Evolutionary conservation across 2,888 invertebrate genomes (phyloP).

Genomic region (Tachina fera): DNA sequence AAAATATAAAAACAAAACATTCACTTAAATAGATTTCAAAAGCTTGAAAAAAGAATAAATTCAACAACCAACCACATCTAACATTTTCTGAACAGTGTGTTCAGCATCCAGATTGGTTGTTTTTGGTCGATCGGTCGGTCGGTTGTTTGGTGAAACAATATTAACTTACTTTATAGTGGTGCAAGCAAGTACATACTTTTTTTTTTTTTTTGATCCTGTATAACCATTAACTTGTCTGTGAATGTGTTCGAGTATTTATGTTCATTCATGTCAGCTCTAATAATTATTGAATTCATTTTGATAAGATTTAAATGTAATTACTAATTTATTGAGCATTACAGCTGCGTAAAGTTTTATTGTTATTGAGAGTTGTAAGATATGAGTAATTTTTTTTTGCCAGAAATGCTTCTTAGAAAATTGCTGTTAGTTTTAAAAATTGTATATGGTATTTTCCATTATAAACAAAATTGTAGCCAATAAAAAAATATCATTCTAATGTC

Average conservation of each 20-base stretch:
- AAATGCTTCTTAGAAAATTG: neutral
- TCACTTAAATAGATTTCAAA: conserved; percentile 62
- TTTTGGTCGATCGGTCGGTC: neutral
- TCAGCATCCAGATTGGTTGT: conserved; percentile 33
- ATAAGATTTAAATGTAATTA: conserved; percentile 22
- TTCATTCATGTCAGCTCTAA: conserved; percentile 32
- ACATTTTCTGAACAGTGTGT: conserved; percentile 50
- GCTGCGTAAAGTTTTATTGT: neutral
- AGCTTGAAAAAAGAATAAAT: conserved; percentile 4
- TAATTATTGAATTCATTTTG: conserved; percentile 45
- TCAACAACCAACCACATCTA: conserved; percentile 17
- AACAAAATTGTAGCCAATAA: no score
- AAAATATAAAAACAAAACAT: conserved; percentile 40
- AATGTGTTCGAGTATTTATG: conserved; percentile 13
- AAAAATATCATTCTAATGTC: no score
- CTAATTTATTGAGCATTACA: neutral
- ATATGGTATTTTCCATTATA: no score
- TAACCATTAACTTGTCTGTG: neutral
- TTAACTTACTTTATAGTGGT: conserved; percentile 15
- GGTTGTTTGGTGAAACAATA: conserved; percentile 1
- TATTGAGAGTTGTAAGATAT: neutral
- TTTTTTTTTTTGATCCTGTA: neutral
- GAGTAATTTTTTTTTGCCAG: no score
- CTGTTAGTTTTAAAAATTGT: no score
- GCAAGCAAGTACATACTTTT: neutral